Percentiles rank a stretch among this genome's conserved stretches.
Conservation (phyloP, 2,888 invertebrate genomes). For the Melanotus villosus region DNA sequence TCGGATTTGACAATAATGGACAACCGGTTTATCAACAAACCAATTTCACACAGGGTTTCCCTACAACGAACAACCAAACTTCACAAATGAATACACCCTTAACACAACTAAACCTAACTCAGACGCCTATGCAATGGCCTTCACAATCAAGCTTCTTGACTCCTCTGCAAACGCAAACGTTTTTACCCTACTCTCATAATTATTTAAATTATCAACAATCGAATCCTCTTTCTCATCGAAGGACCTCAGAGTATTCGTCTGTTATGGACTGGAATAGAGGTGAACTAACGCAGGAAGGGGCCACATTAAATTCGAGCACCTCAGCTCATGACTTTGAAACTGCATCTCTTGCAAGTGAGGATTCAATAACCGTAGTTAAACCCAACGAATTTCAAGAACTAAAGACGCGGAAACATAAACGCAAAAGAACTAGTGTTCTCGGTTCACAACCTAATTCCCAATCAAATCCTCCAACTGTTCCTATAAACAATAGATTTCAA, state of each 20-base stretch:
- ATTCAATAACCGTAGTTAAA: no score
- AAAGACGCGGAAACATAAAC: no score
- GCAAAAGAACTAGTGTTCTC: not conserved
- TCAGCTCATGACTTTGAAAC: not conserved
- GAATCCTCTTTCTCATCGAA: not conserved
- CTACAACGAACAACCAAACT: no score
- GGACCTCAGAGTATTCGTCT: not conserved
- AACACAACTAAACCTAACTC: no score
- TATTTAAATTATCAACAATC: not conserved
- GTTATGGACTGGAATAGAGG: not conserved
- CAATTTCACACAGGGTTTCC: no score
- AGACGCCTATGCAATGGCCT: no score
- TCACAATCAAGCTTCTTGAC: no score
- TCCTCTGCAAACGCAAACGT: no score
- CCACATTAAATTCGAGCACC: not conserved
- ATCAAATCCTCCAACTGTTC: not conserved
- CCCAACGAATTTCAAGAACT: not conserved
- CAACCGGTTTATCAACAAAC: no score
- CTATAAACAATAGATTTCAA: conserved; percentile 10
- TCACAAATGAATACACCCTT: no score
- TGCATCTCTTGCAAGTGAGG: conserved; percentile 1
- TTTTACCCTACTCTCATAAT: not conserved
- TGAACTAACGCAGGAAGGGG: not conserved
- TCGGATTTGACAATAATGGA: no score
- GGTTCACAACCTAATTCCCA: not conserved